Evolutionary conservation across 2,888 invertebrate species (phyloP).

Genomic region (Ophion ellenae): DNA sequence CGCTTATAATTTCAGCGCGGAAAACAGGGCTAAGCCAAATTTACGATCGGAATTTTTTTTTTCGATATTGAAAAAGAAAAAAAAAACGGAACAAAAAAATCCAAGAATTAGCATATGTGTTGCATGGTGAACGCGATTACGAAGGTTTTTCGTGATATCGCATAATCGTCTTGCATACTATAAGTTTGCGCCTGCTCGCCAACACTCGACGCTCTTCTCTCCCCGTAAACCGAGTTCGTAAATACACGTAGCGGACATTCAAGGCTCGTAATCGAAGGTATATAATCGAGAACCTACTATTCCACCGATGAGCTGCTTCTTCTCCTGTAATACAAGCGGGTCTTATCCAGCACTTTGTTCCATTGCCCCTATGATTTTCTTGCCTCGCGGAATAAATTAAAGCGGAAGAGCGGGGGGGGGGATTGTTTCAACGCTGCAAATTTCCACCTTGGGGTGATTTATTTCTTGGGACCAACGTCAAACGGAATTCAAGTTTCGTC

Average conservation of each 20-base stretch:
- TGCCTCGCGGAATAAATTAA: constrained; percentile 6
- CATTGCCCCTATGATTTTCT: constrained; percentile 8
- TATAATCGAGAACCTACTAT: neutral
- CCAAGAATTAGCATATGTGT: constrained; percentile 3
- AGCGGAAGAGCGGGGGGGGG: neutral
- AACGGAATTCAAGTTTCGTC: neutral
- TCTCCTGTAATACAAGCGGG: neutral
- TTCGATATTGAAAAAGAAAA: neutral
- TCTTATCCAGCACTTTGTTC: constrained; percentile 27
- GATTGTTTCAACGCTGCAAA: neutral
- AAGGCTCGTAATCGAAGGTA: constrained; percentile 26
- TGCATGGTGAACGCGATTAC: neutral
- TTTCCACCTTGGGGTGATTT: constrained; percentile 11
- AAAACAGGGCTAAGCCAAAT: constrained; percentile 53
- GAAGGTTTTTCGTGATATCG: constrained; percentile 35
- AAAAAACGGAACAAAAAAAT: neutral
- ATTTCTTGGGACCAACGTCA: constrained; percentile 7
- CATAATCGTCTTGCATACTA: constrained; percentile 36
- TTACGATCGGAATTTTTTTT: constrained; percentile 39
- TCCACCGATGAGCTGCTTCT: constrained; percentile 2
- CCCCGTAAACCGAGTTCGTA: neutral
- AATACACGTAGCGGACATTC: constrained; percentile 4
- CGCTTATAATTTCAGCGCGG: constrained; percentile 21
- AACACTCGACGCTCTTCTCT: too few relatives aligned
- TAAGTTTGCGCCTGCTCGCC: neutral